These are phyloP conservation scores for Meda fulgida DNA, from an alignment of 2,797 vertebrate genomes.

Conservation along the genomic window DNA sequence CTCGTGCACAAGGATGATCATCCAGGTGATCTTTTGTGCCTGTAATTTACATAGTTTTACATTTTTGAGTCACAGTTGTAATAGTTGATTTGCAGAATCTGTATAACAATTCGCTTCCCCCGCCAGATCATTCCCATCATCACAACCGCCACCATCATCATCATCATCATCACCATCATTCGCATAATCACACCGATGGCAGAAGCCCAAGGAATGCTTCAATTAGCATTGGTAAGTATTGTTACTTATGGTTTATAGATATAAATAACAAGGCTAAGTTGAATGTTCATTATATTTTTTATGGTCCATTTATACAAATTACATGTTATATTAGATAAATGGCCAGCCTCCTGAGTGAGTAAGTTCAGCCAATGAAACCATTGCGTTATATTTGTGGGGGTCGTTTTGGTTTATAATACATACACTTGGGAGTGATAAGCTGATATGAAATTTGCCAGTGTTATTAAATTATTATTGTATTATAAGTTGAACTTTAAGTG, in stretches of 20 bases:
- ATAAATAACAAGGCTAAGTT: not conserved
- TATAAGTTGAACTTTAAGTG: not conserved
- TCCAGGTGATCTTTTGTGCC: slow-evolving; percentile 42
- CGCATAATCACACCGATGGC: slow-evolving; percentile 34
- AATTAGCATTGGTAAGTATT: slow-evolving; percentile 57
- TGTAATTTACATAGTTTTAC: not conserved
- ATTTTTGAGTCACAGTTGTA: not conserved
- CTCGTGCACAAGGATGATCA: slow-evolving; percentile 75
- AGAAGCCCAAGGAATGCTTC: slow-evolving; percentile 46
- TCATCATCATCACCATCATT: slow-evolving; percentile 62
- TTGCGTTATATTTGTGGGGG: not conserved
- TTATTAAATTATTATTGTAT: not conserved
- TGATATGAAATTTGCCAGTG: not conserved
- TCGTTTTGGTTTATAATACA: not conserved
- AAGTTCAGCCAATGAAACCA: not conserved
- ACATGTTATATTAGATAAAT: not conserved
- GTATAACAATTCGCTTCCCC: slow-evolving; percentile 8
- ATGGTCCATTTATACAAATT: not conserved
- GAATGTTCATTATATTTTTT: not conserved
- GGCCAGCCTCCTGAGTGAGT: not conserved
- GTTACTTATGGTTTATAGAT: not conserved
- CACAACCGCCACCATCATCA: slow-evolving; percentile 57
- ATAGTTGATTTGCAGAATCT: not conserved
- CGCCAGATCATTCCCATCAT: slow-evolving; percentile 62
- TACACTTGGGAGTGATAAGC: not conserved